These are phyloP conservation scores for Babyrousa celebensis DNA, from an alignment of 2,797 vertebrate species.

Conservation along the genomic window DNA sequence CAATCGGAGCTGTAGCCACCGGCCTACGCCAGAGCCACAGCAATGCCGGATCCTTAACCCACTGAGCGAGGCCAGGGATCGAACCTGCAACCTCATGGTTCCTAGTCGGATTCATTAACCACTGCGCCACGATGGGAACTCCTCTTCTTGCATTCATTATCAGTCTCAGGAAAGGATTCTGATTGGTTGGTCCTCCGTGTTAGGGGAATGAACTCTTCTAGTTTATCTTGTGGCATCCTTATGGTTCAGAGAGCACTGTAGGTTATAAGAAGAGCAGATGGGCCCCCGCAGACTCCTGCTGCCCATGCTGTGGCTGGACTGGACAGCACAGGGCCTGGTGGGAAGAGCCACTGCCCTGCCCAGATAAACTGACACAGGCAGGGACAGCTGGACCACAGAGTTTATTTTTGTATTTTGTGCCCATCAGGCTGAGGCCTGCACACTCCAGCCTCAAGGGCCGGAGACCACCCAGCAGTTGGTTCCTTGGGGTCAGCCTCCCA, in stretches of 20 bases:
- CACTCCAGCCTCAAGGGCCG: conserved; percentile 73
- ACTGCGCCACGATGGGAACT: too few relatives aligned
- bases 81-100: too few relatives aligned
- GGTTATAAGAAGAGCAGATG: background rate
- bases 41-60: too few relatives aligned
- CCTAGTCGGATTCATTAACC: too few relatives aligned
- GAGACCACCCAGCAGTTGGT: conserved; percentile 47
- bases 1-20: too few relatives aligned
- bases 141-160: background rate
- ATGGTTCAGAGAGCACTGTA: background rate
- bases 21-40: too few relatives aligned
- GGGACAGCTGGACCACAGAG: conserved; percentile 79
- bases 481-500: conserved; percentile 34
- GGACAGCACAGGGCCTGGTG: conserved; percentile 41
- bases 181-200: background rate
- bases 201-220: background rate
- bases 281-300: conserved; percentile 48
- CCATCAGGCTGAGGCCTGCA: conserved; percentile 38
- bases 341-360: conserved; percentile 51
- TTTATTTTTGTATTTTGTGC: conserved; percentile 88
- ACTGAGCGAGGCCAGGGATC: too few relatives aligned
- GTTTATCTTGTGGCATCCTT: background rate
- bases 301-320: conserved; percentile 48
- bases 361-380: conserved; percentile 29
- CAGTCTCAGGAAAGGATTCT: background rate